Percentiles rank a stretch among this genome's conserved stretches.
phyloP scores from a whole-genome alignment of 2,888 invertebrate species.

The Zaprionus bogoriensis region DNA sequence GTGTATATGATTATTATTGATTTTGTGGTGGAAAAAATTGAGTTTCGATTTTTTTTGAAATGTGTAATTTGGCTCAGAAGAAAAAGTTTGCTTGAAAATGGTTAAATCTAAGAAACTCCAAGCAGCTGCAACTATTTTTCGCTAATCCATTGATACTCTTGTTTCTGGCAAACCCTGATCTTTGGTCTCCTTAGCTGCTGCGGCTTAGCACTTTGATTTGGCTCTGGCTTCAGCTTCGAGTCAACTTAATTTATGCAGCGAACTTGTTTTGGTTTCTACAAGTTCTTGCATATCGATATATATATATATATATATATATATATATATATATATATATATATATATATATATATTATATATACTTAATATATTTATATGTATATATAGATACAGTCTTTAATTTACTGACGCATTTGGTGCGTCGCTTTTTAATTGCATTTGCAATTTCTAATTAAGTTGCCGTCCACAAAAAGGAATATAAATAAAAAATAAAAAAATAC shows the following conservation, averaged over 20 bases:
- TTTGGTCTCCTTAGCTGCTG: conserved; percentile 29
- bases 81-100: too few species aligned
- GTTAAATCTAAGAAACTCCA: neutral
- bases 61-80: too few species aligned
- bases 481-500: conserved; percentile 11
- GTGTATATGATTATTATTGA: too few species aligned
- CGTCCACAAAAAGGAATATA: conserved; percentile 34
- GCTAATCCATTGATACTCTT: neutral
- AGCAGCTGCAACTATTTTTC: neutral
- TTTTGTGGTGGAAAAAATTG: too few species aligned
- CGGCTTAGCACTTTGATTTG: conserved; percentile 43
- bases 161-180: conserved; percentile 41
- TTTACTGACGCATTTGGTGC: conserved; percentile 40
- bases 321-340: conserved; percentile 4
- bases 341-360: conserved; percentile 12
- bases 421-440: conserved; percentile 67
- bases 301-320: conserved; percentile 9
- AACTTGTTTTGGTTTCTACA: conserved; percentile 75
- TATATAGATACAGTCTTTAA: conserved; percentile 24
- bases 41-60: too few species aligned
- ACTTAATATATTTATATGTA: conserved; percentile 2
- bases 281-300: conserved; percentile 12
- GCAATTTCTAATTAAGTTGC: conserved; percentile 74
- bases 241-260: conserved; percentile 79
- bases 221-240: conserved; percentile 18